These are phyloP conservation scores for Pelagia noctiluca DNA, from an alignment of 30 jellyfish, hydroid and myxozoan genomes.

Conservation along the genomic window DNA sequence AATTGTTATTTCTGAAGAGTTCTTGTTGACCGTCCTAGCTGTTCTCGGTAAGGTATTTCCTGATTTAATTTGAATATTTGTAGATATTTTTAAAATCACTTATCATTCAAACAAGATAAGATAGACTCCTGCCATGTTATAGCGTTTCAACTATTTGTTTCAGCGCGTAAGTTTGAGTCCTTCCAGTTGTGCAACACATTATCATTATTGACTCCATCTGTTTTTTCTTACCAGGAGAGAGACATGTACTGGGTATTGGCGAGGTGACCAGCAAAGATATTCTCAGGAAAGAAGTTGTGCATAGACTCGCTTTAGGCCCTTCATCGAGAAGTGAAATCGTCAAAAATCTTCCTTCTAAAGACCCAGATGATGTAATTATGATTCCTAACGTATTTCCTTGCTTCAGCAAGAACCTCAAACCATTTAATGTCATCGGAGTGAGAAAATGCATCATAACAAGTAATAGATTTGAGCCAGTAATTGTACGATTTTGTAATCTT, in stretches of 20 bases:
- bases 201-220: neutral
- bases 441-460: too few species aligned
- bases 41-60: conserved; percentile 76
- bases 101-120: too few species aligned
- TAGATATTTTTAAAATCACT: too few species aligned
- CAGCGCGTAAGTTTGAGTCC: neutral
- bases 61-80: too few species aligned
- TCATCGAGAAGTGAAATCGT: conserved; percentile 85
- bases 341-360: conserved; percentile 77
- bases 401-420: too few species aligned
- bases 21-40: conserved; percentile 66
- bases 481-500: too few species aligned
- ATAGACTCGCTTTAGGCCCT: conserved; percentile 90
- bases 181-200: too few species aligned
- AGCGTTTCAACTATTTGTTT: too few species aligned
- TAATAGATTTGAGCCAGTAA: too few species aligned
- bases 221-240: conserved; percentile 55
- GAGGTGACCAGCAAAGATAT: conserved; percentile 68
- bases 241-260: conserved; percentile 87
- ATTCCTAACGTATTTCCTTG: neutral
- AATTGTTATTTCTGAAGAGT: conserved; percentile 73
- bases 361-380: conserved; percentile 80
- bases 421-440: too few species aligned
- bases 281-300: conserved; percentile 81
- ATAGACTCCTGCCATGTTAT: too few species aligned